phyloP scores from a whole-genome alignment of 2,888 invertebrate genomes.

The Agonopterix subpropinquella region DNA sequence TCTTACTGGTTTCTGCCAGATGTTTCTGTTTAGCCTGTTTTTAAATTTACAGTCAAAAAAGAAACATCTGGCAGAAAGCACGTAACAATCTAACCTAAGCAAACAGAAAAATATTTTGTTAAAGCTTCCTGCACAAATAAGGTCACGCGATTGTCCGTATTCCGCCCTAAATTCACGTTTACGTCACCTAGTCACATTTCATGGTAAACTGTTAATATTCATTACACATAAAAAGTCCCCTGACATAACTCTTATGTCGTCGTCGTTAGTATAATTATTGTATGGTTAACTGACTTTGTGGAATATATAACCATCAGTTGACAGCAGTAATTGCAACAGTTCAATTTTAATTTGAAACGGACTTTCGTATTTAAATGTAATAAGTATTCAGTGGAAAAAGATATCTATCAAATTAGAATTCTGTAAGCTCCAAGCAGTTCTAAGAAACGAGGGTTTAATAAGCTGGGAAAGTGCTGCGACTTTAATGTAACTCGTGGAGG shows the following conservation, averaged over 20 bases:
- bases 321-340: constrained; percentile 17
- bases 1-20: no score
- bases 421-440: not conserved
- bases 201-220: constrained; percentile 22
- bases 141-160: constrained; percentile 34
- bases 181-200: constrained; percentile 24
- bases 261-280: no score
- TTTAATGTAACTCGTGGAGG: no score
- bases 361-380: not conserved
- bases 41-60: no score
- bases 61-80: no score
- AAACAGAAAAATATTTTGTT: not conserved
- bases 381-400: not conserved
- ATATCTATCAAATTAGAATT: constrained; percentile 1
- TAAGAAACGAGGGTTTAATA: no score
- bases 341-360: constrained; percentile 7
- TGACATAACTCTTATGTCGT: no score
- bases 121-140: constrained; percentile 9
- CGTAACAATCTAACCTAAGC: no score
- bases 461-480: no score
- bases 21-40: no score
- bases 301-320: constrained; percentile 17
- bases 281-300: no score
- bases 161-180: constrained; percentile 26
- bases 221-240: no score